Base-by-base conservation (phyloP, 1,140 invertebrate genomes). In the Drosophila pseudoananassae region DNA sequence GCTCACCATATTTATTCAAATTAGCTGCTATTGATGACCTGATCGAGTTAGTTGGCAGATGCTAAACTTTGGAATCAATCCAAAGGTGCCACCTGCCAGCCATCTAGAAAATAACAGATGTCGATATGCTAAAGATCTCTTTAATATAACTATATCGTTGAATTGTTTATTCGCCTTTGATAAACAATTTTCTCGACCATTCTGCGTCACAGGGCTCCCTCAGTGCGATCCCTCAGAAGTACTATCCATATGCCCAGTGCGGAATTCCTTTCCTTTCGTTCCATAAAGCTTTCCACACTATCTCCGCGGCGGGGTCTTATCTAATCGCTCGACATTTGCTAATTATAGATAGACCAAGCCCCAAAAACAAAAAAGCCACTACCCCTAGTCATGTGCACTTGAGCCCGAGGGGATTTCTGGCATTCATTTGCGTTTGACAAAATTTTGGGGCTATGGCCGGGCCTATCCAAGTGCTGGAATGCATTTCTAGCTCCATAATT, bases 311-410 rank as follows among this genome's bases (percentile, higher is more conserved):
- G 31, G 38, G 2, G 10, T 25, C 49, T 80, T 85, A 84, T 84
- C 81, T 84, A 77, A 84, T 84, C 73, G 52, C 51, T 50, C 55
- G 49, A 69, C 80, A 79, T 72, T 84, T 76, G 80, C 81, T 84
- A 84, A 84, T 84, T 84, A 85, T 85, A 84, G 82, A 85, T 77
- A 85, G 45, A 45, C 55, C 25, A n/a, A 52, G 38, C 55, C 64
- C 68, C 64, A 17, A 14, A 71, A 71, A 70, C 14, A 50, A 46
- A 14, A 59, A 43, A 10, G 14, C 17, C 20, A 52, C 14, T 10
- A 20, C 10, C 23, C 9, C 31, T 4, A 56, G 66, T 70, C 66
- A 70, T 70, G 64, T 70, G 66, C 66, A 70, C 66, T 69, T 56
- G 64, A 70, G 66, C 51, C 17, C 12, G 20, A 43, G 17, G 40